Conservation (phyloP, 2,888 invertebrate species). For the Iphiclides podalirius region DNA sequence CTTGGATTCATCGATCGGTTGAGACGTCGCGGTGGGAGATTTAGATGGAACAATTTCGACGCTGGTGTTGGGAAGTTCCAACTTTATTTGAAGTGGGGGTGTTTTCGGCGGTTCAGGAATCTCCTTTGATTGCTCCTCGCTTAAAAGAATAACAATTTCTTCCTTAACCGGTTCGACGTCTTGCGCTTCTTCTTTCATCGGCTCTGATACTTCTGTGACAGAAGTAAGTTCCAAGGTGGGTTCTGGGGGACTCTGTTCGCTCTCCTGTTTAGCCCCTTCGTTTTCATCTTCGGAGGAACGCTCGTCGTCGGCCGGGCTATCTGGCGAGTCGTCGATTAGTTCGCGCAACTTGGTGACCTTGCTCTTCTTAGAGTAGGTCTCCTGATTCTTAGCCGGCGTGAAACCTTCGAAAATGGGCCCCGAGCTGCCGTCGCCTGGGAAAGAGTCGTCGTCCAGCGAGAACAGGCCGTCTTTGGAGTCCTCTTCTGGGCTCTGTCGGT, state of each 20-base stretch:
- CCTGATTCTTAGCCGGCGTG: constrained; percentile 78
- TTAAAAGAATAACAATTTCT: constrained; percentile 36
- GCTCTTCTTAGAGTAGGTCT: constrained; percentile 76
- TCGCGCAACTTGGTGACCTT: constrained; percentile 70
- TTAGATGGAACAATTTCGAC: constrained; percentile 23
- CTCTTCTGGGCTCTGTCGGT: constrained; percentile 82
- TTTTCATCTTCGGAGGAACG: constrained; percentile 73
- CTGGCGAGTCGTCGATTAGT: constrained; percentile 72
- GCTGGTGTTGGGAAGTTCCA: constrained; percentile 24
- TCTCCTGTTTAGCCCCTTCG: constrained; percentile 53
- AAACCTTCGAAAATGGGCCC: constrained; percentile 78
- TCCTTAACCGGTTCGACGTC: constrained; percentile 38
- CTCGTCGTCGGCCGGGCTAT: constrained; percentile 75
- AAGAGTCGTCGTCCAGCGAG: constrained; percentile 80
- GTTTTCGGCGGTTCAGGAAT: constrained; percentile 54
- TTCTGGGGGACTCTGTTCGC: constrained; percentile 42
- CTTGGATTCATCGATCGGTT: constrained; percentile 13
- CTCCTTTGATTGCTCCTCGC: constrained; percentile 36
- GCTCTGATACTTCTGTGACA: constrained; percentile 43
- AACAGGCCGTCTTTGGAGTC: constrained; percentile 82
- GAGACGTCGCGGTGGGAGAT: constrained; percentile 13
- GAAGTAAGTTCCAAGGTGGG: no score
- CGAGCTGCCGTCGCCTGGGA: constrained; percentile 77
- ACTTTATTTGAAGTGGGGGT: constrained; percentile 43
- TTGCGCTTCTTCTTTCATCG: constrained; percentile 46